phyloP scores from a whole-genome alignment of 2,797 vertebrate genomes.

The Rhinogobio ventralis region DNA sequence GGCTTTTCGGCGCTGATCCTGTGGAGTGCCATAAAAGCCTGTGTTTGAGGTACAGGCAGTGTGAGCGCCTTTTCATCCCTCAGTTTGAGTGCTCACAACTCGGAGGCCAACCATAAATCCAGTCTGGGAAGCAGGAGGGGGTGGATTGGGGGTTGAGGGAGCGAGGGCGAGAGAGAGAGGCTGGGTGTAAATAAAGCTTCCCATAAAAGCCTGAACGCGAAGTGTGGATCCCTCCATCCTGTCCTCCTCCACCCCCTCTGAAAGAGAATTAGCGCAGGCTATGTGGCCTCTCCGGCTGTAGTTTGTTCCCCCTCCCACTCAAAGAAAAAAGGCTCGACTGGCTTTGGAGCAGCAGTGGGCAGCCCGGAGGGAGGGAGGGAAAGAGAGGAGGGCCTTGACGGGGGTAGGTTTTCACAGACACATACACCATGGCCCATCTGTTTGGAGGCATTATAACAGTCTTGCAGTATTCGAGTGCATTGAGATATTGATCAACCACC shows the following conservation, averaged over 20 bases:
- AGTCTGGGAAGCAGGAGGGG: slow-evolving; percentile 51
- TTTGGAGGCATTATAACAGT: slow-evolving; percentile 76
- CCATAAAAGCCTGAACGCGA: slow-evolving; percentile 58
- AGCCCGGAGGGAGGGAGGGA: slow-evolving; percentile 42
- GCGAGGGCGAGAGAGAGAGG: not conserved
- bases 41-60: slow-evolving; percentile 74
- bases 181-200: slow-evolving; percentile 55
- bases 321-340: slow-evolving; percentile 62
- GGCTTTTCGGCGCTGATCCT: slow-evolving; percentile 76
- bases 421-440: slow-evolving; percentile 72
- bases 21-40: slow-evolving; percentile 81
- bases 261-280: slow-evolving; percentile 62
- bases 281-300: slow-evolving; percentile 42
- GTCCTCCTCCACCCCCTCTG: slow-evolving; percentile 50
- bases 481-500: slow-evolving; percentile 80
- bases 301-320: slow-evolving; percentile 59
- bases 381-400: slow-evolving; percentile 16
- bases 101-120: slow-evolving; percentile 79
- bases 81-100: slow-evolving; percentile 74
- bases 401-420: slow-evolving; percentile 46
- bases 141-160: slow-evolving; percentile 6
- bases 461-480: slow-evolving; percentile 78
- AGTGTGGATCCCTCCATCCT: slow-evolving; percentile 57
- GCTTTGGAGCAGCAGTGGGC: slow-evolving; percentile 60
- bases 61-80: slow-evolving; percentile 80